Conservation (phyloP, 2,113 vertebrate species). For the Oreochromis aureus region DNA sequence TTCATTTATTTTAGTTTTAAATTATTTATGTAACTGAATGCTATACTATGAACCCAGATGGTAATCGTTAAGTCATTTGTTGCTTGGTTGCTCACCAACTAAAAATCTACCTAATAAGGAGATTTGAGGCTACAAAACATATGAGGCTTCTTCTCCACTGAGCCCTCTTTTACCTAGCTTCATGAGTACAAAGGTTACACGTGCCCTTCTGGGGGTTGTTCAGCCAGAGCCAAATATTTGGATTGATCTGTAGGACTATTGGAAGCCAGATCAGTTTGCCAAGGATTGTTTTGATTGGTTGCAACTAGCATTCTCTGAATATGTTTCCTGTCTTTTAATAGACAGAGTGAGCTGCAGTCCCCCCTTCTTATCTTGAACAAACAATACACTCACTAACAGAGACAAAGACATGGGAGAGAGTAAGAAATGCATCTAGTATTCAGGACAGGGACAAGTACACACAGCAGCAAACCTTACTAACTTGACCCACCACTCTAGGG, state of each 20-base stretch:
- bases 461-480: not conserved
- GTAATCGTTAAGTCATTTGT: not conserved
- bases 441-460: not conserved
- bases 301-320: conserved; percentile 63
- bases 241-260: not conserved
- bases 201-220: not conserved
- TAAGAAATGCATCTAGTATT: not conserved
- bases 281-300: conserved; percentile 42
- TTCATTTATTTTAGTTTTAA: not conserved
- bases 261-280: not conserved
- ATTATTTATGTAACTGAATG: not conserved
- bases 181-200: conserved; percentile 13
- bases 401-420: not conserved
- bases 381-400: conserved; percentile 22
- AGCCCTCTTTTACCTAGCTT: not conserved
- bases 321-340: conserved; percentile 70
- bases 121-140: not conserved
- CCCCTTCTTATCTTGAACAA: conserved; percentile 47
- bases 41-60: not conserved
- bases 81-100: not conserved
- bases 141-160: not conserved
- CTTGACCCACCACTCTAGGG: not conserved
- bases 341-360: conserved; percentile 33
- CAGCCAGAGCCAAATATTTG: not conserved
- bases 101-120: not conserved